Evolutionary conservation across 2,113 vertebrate genomes (phyloP).

Genomic region (Cyanoliseus patagonus): DNA sequence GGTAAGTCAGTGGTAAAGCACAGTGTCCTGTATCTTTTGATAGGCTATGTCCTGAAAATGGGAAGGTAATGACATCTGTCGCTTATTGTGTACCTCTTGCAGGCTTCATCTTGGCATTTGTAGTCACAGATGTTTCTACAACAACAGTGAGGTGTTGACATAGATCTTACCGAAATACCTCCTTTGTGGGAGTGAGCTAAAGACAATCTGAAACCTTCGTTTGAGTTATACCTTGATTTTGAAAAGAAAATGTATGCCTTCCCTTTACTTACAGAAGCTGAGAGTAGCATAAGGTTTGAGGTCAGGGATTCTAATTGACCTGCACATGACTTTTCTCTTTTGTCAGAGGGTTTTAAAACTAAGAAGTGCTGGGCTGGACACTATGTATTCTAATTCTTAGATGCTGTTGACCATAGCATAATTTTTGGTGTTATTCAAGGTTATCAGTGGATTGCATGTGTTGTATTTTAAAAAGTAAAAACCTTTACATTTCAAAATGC

Average conservation of each 20-base stretch:
- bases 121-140: background rate
- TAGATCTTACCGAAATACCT: background rate
- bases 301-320: background rate
- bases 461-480: background rate
- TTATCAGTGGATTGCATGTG: background rate
- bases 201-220: background rate
- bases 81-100: background rate
- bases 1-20: conserved; percentile 74
- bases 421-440: background rate
- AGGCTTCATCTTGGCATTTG: background rate
- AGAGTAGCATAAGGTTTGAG: background rate
- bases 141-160: background rate
- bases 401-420: background rate
- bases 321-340: background rate
- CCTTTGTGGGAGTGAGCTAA: background rate
- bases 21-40: background rate
- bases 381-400: background rate
- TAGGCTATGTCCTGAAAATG: background rate
- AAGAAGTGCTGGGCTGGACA: background rate
- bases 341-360: background rate
- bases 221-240: background rate
- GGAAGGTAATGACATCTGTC: background rate
- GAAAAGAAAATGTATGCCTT: background rate
- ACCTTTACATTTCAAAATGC: background rate
- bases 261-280: background rate